Percentiles rank a stretch among this genome's conserved stretches.
phyloP scores from a whole-genome alignment of 2,888 invertebrate species.

The Agriopis leucophaearia region DNA sequence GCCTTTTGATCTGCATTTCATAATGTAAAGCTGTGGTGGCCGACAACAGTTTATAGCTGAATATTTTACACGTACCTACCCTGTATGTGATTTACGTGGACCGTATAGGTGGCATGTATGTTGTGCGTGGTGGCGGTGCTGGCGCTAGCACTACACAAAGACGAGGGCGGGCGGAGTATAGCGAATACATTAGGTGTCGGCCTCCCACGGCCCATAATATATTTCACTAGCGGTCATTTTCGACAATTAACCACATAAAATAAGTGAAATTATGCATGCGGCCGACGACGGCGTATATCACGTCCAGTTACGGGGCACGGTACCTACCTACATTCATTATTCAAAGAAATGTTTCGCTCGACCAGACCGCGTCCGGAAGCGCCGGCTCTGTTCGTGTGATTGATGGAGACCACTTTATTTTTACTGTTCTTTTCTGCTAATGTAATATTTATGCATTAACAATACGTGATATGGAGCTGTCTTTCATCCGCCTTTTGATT shows the following conservation, averaged over 20 bases:
- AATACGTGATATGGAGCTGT: constrained; percentile 46
- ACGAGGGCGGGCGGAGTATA: constrained; percentile 73
- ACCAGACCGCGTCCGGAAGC: constrained; percentile 81
- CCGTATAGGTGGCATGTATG: constrained; percentile 55
- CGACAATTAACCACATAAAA: constrained; percentile 87
- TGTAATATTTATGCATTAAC: constrained; percentile 58
- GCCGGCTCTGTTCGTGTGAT: constrained; percentile 82
- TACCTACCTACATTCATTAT: constrained; percentile 85
- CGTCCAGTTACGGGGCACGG: constrained; percentile 86
- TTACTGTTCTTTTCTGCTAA: constrained; percentile 71
- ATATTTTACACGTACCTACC: constrained; percentile 37
- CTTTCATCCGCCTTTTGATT: constrained; percentile 33
- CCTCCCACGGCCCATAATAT: constrained; percentile 78
- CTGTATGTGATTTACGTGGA: constrained; percentile 39
- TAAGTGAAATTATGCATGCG: constrained; percentile 87
- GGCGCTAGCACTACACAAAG: constrained; percentile 60
- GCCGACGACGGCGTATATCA: constrained; percentile 86
- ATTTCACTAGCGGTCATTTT: constrained; percentile 86
- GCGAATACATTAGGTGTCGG: constrained; percentile 83
- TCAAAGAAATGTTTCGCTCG: constrained; percentile 86
- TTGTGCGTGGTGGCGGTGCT: constrained; percentile 42
- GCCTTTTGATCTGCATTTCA: constrained; percentile 34
- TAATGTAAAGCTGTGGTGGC: constrained; percentile 41
- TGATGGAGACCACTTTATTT: constrained; percentile 83
- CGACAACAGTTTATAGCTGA: constrained; percentile 34